A percentile compares a stretch with the other conserved stretches of the same genome.
phyloP scores from a whole-genome alignment of 2,113 vertebrate species.

The Oxyura jamaicensis region DNA sequence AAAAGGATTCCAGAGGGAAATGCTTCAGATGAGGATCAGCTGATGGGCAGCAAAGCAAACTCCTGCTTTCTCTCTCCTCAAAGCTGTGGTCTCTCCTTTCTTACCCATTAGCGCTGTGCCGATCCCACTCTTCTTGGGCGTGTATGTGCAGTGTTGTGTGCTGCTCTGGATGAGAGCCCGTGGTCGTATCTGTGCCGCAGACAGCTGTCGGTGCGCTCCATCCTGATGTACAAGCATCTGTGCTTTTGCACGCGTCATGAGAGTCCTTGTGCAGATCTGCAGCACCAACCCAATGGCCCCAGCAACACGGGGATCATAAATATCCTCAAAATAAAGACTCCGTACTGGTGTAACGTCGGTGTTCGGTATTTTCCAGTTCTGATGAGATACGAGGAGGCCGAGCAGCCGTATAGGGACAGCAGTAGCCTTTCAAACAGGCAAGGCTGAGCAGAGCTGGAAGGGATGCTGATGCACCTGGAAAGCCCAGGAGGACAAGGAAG shows the following conservation, averaged over 20 bases:
- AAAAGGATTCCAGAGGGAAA: not conserved
- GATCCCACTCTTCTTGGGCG: not conserved
- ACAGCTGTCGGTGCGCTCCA: not conserved
- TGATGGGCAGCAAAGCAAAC: not conserved
- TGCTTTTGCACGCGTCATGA: not conserved
- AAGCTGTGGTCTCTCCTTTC: not conserved
- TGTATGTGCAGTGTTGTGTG: not conserved
- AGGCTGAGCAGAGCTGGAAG: not conserved
- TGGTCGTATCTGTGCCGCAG: accelerated
- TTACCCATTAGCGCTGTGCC: not conserved
- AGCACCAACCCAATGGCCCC: accelerated
- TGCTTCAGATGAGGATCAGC: not conserved
- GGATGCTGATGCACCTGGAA: not conserved
- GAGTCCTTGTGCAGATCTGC: not conserved
- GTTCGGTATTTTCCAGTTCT: not conserved
- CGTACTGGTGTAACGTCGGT: not conserved
- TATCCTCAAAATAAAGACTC: not conserved
- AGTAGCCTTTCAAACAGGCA: not conserved
- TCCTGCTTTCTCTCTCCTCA: not conserved
- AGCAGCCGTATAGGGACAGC: accelerated
- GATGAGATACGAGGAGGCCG: not conserved
- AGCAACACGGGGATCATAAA: not conserved
- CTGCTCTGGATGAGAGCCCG: not conserved
- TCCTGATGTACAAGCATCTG: not conserved
- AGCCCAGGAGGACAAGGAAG: not conserved